Evolutionary conservation across 2,888 invertebrate species (phyloP).

Genomic region (Ligdia adustata): DNA sequence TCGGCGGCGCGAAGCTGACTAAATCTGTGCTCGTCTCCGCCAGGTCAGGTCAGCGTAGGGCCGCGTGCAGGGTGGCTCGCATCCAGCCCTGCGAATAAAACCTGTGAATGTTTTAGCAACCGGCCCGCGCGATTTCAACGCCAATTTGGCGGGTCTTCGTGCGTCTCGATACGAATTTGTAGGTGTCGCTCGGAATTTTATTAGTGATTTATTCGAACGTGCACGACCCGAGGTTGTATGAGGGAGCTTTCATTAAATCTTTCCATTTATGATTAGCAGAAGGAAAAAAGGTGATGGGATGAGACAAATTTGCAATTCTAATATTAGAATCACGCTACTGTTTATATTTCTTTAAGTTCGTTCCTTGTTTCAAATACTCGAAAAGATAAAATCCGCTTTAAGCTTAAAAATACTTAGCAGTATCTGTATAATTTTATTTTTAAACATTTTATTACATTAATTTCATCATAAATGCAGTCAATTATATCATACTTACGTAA

Average conservation of each 20-base stretch:
- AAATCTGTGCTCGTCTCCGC: conserved; percentile 77
- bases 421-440: too few relatives aligned
- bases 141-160: conserved; percentile 47
- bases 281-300: neutral
- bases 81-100: conserved; percentile 47
- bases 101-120: conserved; percentile 52
- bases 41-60: conserved; percentile 77
- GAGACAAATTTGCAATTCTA: too few relatives aligned
- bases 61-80: conserved; percentile 55
- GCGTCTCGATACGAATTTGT: conserved; percentile 45
- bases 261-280: neutral
- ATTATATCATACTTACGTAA: too few relatives aligned
- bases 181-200: conserved; percentile 45
- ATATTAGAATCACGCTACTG: too few relatives aligned
- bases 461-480: too few relatives aligned
- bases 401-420: too few relatives aligned
- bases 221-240: conserved; percentile 27
- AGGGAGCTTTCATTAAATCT: neutral
- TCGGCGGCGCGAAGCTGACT: conserved; percentile 76
- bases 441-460: too few relatives aligned
- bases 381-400: too few relatives aligned
- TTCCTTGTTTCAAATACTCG: too few relatives aligned
- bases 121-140: conserved; percentile 42
- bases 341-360: too few relatives aligned
- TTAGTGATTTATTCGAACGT: conserved; percentile 46